Evolutionary conservation across 2,797 vertebrate genomes (phyloP).

Genomic region (Gadopsis marmoratus): DNA sequence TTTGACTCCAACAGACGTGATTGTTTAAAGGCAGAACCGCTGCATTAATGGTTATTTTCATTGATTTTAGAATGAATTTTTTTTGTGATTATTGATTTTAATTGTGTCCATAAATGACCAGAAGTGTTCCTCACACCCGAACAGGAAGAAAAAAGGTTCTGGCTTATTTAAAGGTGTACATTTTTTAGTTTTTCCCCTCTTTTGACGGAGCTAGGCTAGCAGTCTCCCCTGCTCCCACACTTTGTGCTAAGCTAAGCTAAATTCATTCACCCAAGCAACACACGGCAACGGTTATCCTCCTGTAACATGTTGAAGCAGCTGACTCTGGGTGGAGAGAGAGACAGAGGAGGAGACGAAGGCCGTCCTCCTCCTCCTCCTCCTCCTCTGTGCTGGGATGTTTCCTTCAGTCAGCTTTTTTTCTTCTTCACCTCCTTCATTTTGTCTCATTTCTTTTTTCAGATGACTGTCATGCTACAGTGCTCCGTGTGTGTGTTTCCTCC

Average conservation of each 20-base stretch:
- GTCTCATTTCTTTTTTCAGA: neutral
- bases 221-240: neutral
- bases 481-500: constrained; percentile 31
- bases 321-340: neutral
- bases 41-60: neutral
- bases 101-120: neutral
- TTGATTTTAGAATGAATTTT: neutral
- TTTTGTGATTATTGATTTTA: too few relatives aligned
- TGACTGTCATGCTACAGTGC: neutral
- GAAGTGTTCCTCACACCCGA: neutral
- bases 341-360: neutral
- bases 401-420: constrained; percentile 19
- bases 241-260: constrained; percentile 15
- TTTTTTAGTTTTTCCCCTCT: too few relatives aligned
- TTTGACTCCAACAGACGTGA: neutral
- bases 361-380: constrained; percentile 19
- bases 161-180: too few relatives aligned
- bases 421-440: neutral
- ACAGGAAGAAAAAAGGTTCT: too few relatives aligned
- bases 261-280: too few relatives aligned
- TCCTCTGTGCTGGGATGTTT: constrained; percentile 19
- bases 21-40: neutral
- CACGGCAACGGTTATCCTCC: neutral
- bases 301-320: too few relatives aligned
- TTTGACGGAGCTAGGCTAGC: neutral